Conservation (phyloP, 1,140 invertebrate species). For the Phocides pigmalion region DNA sequence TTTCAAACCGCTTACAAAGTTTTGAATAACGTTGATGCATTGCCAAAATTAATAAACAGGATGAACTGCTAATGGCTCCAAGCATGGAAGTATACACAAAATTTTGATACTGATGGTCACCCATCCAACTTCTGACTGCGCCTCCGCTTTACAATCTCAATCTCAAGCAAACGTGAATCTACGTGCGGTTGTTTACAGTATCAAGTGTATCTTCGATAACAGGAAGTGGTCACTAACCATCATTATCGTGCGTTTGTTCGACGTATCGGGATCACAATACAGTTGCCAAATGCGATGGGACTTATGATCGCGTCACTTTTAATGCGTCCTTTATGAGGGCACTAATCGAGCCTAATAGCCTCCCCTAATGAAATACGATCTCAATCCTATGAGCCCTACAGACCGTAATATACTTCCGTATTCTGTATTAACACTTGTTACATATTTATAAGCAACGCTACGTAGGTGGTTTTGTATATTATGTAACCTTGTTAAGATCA, state of each 20-base stretch:
- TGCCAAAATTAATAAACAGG: no score
- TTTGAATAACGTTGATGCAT: no score
- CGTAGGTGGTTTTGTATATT: not conserved
- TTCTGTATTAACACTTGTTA: slow-evolving; percentile 35
- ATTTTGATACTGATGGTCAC: no score
- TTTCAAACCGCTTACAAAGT: no score
- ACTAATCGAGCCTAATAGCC: slow-evolving; percentile 61
- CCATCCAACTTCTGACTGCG: no score
- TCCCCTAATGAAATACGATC: slow-evolving; percentile 52
- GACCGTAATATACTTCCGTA: slow-evolving; percentile 42
- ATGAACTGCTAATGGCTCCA: no score
- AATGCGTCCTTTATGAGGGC: slow-evolving; percentile 59
- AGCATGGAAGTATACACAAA: no score
- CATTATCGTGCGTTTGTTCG: slow-evolving; percentile 73
- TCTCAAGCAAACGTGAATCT: no score
- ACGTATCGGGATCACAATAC: slow-evolving; percentile 75
- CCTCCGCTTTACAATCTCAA: no score
- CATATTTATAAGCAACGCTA: slow-evolving; percentile 3
- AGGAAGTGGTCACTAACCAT: slow-evolving; percentile 43
- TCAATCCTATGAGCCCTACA: slow-evolving; percentile 40
- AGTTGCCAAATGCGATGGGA: slow-evolving; percentile 68
- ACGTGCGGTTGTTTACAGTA: no score
- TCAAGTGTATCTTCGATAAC: slow-evolving; percentile 36
- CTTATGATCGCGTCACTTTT: slow-evolving; percentile 70
- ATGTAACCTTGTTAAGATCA: no score